Evolutionary conservation across 2,113 vertebrate genomes (phyloP).

Genomic region (Crypturellus undulatus): DNA sequence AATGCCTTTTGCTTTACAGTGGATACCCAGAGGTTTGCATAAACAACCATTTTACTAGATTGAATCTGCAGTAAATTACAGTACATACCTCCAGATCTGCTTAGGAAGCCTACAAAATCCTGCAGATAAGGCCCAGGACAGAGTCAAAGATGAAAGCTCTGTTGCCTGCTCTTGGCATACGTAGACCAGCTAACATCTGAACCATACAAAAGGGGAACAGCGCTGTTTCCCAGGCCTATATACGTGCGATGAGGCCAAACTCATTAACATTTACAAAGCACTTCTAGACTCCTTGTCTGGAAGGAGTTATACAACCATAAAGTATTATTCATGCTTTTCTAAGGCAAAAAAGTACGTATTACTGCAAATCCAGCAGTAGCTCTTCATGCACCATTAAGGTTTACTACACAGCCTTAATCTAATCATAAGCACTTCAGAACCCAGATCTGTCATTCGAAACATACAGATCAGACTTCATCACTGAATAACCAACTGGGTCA

Average conservation of each 20-base stretch:
- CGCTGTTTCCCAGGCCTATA: conserved; percentile 38
- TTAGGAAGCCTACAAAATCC: background rate
- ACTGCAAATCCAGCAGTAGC: conserved; percentile 63
- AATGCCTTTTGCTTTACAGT: background rate
- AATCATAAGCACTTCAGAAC: conserved; percentile 67
- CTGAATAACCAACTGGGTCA: conserved; percentile 57
- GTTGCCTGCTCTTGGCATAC: background rate
- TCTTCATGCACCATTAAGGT: conserved; percentile 65
- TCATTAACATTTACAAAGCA: conserved; percentile 60
- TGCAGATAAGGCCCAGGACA: conserved; percentile 6
- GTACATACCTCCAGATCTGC: background rate
- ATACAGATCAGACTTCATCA: conserved; percentile 40
- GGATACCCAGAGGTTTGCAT: conserved; percentile 15
- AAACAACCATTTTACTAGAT: background rate
- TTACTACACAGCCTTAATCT: conserved; percentile 61
- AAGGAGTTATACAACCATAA: conserved; percentile 60
- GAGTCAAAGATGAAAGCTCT: background rate
- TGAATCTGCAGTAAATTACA: conserved; percentile 14
- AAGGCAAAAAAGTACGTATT: conserved; percentile 56
- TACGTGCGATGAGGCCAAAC: conserved; percentile 56
- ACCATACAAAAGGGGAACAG: conserved; percentile 15
- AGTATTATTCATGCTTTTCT: conserved; percentile 57
- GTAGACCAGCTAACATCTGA: conserved; percentile 21
- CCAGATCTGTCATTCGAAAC: conserved; percentile 54
- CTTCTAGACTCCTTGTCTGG: conserved; percentile 40